Conservation (phyloP, 2,888 invertebrate genomes). For the Protophormia terraenovae region DNA sequence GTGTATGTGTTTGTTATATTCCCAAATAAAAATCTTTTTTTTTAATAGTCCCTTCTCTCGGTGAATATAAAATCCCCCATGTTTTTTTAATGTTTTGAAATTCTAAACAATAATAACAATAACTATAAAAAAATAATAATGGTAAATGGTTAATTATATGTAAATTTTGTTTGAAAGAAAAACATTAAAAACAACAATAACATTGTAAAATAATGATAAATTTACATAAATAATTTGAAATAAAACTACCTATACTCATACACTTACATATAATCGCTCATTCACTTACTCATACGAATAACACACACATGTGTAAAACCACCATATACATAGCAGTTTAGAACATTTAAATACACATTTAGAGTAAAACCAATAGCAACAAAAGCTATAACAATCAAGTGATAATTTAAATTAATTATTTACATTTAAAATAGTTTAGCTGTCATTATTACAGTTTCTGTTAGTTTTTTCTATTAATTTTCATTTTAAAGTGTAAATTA, state of each 20-base stretch:
- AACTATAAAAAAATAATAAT: constrained; percentile 15
- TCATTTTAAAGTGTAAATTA: constrained; percentile 5
- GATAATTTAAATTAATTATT: constrained; percentile 28
- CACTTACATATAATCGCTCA: background rate
- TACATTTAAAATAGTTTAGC: constrained; percentile 4
- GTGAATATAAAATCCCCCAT: no score
- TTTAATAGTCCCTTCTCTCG: background rate
- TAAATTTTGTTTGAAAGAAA: constrained; percentile 12
- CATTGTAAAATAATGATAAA: background rate
- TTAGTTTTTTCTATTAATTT: background rate
- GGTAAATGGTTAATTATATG: constrained; percentile 42
- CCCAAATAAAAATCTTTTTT: background rate
- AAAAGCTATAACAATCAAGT: background rate
- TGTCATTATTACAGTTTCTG: background rate
- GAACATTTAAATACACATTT: background rate
- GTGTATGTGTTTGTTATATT: background rate
- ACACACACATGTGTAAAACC: background rate
- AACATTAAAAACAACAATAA: background rate
- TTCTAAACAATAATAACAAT: constrained; percentile 39
- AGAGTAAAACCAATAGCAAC: background rate
- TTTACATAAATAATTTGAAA: background rate
- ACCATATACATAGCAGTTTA: no score
- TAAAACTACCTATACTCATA: background rate
- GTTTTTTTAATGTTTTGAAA: background rate
- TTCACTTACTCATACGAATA: background rate